phyloP scores from a whole-genome alignment of 2,888 invertebrate species.

The Tenthredo notha region DNA sequence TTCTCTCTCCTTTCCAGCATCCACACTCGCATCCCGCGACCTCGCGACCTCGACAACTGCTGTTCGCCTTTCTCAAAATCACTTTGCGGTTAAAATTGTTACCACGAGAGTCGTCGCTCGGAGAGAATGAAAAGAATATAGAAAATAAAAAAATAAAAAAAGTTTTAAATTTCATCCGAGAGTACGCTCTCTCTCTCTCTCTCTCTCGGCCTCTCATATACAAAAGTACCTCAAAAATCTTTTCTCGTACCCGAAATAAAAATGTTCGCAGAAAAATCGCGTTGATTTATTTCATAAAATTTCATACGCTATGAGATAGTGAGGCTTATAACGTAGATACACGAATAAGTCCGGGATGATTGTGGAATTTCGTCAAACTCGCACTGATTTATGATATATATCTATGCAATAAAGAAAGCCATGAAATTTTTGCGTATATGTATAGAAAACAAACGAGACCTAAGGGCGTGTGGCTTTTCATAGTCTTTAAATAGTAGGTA shows the following conservation, averaged over 20 bases:
- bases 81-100: slow-evolving; percentile 40
- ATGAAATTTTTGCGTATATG: not conserved
- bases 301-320: not conserved
- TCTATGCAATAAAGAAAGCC: slow-evolving; percentile 28
- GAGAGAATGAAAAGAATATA: not conserved
- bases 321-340: not conserved
- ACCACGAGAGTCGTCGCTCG: slow-evolving; percentile 47
- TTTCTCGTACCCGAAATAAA: no score
- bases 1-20: slow-evolving; percentile 6
- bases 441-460: slow-evolving; percentile 7
- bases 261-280: no score
- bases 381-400: slow-evolving; percentile 36
- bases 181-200: no score
- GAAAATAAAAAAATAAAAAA: not conserved
- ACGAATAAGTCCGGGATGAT: not conserved
- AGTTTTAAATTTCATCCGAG: slow-evolving; percentile 17
- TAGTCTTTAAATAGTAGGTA: slow-evolving; percentile 48
- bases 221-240: not conserved
- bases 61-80: slow-evolving; percentile 43
- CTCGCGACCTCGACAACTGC: slow-evolving; percentile 45
- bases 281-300: not conserved
- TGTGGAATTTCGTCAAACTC: slow-evolving; percentile 32
- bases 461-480: slow-evolving; percentile 20
- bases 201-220: not conserved
- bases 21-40: slow-evolving; percentile 47